Evolutionary conservation across 2,888 invertebrate genomes (phyloP), one percentile per base, ranked within the genome.

Genomic region (Ectobius pallidus): DNA sequence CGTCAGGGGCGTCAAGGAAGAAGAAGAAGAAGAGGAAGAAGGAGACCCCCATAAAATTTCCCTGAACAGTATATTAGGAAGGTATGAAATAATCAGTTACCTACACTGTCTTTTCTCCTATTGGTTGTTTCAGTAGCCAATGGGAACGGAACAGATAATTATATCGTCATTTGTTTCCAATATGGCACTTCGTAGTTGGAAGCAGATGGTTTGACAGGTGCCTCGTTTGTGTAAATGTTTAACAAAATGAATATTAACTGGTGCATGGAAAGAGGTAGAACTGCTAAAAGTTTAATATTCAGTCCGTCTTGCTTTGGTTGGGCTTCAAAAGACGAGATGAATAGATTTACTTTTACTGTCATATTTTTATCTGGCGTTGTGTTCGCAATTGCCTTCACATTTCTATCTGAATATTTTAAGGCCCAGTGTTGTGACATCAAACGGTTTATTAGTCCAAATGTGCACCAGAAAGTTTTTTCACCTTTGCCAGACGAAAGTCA

Each of bases 361-460:
- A 75, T 77, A n/a, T 78, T 78, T 70, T 52, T 76, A 1, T 74
- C 73, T 62, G 78, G 77, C 3, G 67, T 77, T 11, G 63, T 74
- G 11, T 77, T 74, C 70, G 75, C 78, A 11, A 32, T 77, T 0
- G 30, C 74, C 49, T 11, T 77, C 42, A 74, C 70, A 4, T 65
- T 76, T 25, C 49, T 77, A 9, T 73, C 74, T 14, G 76, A 74
- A 34, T 75, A 72, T 68, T 71, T 76, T 20, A 74, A 65, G 27
- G 27, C 69, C 65, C 42, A 67, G 22, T 62, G 68, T 25, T 55
- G 55, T 69, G 62, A 68, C 0, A 22, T 69, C 1, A 55, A 18
- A 32, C n/a, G 39, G 18, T 39, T 52, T 69, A 18, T 22, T 14
- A 9, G 16, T 14, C 20, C 39, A 4, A 55, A 14, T 9, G 22